Evolutionary conservation across 35 echinoderm and acorn worm genomes (phyloP).

Genomic region (Strongylocentrotus purpuratus): DNA sequence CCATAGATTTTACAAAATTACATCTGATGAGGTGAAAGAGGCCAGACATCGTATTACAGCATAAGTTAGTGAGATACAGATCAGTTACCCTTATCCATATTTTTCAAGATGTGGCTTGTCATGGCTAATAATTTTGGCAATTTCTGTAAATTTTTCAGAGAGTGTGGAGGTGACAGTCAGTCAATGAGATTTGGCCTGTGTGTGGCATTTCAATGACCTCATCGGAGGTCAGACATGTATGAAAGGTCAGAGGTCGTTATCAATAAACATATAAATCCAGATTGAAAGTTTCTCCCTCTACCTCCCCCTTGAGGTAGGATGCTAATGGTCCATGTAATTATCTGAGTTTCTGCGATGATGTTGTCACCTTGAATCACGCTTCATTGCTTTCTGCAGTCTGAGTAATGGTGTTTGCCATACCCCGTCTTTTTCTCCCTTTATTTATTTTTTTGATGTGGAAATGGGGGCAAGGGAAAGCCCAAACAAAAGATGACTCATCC

Average conservation of each 20-base stretch:
- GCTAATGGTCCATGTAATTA: constrained; percentile 35
- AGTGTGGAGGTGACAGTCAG: background rate
- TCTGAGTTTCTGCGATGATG: background rate
- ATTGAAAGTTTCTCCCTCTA: background rate
- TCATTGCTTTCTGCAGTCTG: background rate
- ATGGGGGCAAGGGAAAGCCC: background rate
- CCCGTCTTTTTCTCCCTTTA: background rate
- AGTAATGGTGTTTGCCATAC: background rate
- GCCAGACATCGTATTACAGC: no score
- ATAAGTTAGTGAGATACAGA: no score
- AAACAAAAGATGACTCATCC: background rate
- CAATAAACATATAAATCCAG: constrained; percentile 17
- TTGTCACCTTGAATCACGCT: background rate
- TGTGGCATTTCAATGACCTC: constrained; percentile 15
- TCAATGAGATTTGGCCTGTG: background rate
- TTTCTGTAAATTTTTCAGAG: background rate
- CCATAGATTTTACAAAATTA: no score
- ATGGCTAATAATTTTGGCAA: no score
- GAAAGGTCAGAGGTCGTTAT: constrained; percentile 35
- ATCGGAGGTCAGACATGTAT: constrained; percentile 18
- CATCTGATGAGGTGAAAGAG: no score
- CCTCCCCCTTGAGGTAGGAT: background rate
- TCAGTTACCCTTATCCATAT: no score
- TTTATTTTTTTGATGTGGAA: background rate
- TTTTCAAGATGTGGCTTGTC: no score